These are phyloP conservation scores for Atta colombica DNA, from an alignment of 1,140 invertebrate species.

Conservation along the genomic window DNA sequence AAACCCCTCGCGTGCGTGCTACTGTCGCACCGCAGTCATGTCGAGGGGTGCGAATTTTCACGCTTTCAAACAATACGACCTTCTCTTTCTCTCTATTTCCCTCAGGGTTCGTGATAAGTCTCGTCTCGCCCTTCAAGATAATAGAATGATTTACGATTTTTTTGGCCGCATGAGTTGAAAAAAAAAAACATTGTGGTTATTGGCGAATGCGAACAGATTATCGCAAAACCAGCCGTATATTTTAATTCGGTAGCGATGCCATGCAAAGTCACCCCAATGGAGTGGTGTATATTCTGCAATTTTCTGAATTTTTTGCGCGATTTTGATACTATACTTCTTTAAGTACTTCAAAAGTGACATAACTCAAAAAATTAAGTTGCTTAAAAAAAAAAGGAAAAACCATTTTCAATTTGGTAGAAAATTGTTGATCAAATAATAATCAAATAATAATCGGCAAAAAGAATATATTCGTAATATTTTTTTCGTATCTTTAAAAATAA, in stretches of 20 bases:
- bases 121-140: constrained; percentile 34
- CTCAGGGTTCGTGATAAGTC: constrained; percentile 17
- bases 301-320: neutral
- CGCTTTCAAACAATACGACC: constrained; percentile 65
- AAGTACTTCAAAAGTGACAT: too few species aligned
- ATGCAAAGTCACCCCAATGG: neutral
- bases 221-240: neutral
- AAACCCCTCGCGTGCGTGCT: constrained; percentile 30
- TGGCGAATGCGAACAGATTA: constrained; percentile 4
- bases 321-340: neutral
- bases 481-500: too few species aligned
- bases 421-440: too few species aligned
- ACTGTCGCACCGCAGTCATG: constrained; percentile 10
- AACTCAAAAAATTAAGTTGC: too few species aligned
- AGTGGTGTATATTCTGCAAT: neutral
- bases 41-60: constrained; percentile 63
- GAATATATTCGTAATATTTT: too few species aligned
- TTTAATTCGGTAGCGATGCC: neutral
- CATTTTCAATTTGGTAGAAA: too few species aligned
- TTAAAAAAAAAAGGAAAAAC: too few species aligned
- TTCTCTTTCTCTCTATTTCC: neutral
- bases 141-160: constrained; percentile 50
- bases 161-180: neutral
- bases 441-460: too few species aligned
- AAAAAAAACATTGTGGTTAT: constrained; percentile 29